Conservation (phyloP, 2,888 invertebrate genomes). For the Itoplectis maculator region DNA sequence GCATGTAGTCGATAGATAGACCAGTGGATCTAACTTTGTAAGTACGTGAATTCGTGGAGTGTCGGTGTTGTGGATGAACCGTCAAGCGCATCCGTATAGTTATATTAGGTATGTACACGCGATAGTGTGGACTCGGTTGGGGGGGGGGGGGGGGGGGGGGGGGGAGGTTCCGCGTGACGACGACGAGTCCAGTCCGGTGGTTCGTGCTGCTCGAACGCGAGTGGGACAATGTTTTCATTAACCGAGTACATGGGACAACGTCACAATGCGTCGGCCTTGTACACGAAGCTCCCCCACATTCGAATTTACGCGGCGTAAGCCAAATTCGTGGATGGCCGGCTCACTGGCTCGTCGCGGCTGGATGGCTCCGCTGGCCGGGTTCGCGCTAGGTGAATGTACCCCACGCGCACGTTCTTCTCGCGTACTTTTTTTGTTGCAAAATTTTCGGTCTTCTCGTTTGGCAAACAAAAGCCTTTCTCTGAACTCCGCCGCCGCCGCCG, state of each 20-base stretch:
- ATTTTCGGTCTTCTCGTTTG: background rate
- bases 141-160: background rate
- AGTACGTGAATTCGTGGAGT: background rate
- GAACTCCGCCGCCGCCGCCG: no score
- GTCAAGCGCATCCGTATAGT: conserved; percentile 2
- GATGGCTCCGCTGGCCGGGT: conserved; percentile 13
- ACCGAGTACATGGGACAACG: conserved; percentile 77
- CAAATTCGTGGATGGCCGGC: conserved; percentile 30
- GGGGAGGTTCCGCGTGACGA: conserved; percentile 31
- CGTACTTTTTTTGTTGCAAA: background rate
- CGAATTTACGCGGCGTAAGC: conserved; percentile 57
- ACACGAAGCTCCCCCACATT: conserved; percentile 41
- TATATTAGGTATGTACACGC: conserved; percentile 1
- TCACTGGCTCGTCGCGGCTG: conserved; percentile 22
- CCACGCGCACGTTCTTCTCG: background rate
- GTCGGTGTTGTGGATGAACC: background rate
- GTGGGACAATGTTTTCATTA: conserved; percentile 82
- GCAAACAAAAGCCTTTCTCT: background rate
- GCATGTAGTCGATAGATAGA: background rate
- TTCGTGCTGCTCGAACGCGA: conserved; percentile 53
- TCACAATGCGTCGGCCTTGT: conserved; percentile 53
- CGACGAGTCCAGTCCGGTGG: conserved; percentile 37
- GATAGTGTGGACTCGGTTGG: background rate
- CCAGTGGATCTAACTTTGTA: background rate
- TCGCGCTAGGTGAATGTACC: background rate